Base-by-base conservation (phyloP, 2,113 vertebrate genomes). In the Eubucco bourcierii region DNA sequence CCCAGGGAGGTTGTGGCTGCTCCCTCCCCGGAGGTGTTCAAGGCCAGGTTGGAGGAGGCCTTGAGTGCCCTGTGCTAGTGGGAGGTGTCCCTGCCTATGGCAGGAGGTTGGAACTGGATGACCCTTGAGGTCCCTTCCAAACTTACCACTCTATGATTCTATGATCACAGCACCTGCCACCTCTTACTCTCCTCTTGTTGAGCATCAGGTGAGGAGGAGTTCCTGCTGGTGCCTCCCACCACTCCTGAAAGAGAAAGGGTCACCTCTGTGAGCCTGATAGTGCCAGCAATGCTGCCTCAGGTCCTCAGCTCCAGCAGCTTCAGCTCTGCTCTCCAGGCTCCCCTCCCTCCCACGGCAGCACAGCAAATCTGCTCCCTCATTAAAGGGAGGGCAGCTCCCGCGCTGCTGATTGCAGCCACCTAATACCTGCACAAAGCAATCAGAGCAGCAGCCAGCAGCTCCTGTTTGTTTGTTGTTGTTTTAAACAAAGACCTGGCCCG, bases 91-190 rank as follows among this genome's bases (percentile, higher is more conserved):
- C n/a, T n/a, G n/a, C n/a, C n/a, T n/a, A n/a, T n/a, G n/a, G n/a
- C n/a, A n/a, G n/a, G n/a, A n/a, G n/a, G n/a, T n/a, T n/a, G n/a
- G n/a, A n/a, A n/a, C n/a, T n/a, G n/a, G n/a, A n/a, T n/a, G n/a
- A n/a, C n/a, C n/a, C n/a, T n/a, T n/a, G n/a, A n/a, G n/a, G n/a
- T n/a, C n/a, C n/a, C n/a, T n/a, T n/a, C n/a, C n/a, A n/a, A n/a
- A n/a, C n/a, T n/a, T n/a, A n/a, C n/a, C n/a, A n/a, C n/a, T n/a
- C n/a, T n/a, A n/a, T n/a, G n/a, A n/a, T n/a, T n/a, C n/a, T n/a
- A n/a, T n/a, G n/a, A n/a, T n/a, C 0, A 0, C 56, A 25, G 76
- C 46, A 0, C 0, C 2, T 10, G 67, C 50, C 1, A 1, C 15
- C 29, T 52, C 52, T 55, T 39, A 1, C 41, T 58, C 19, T 1